Base-by-base conservation (phyloP, 2,888 invertebrate species). In the Drosophila koepferae region DNA sequence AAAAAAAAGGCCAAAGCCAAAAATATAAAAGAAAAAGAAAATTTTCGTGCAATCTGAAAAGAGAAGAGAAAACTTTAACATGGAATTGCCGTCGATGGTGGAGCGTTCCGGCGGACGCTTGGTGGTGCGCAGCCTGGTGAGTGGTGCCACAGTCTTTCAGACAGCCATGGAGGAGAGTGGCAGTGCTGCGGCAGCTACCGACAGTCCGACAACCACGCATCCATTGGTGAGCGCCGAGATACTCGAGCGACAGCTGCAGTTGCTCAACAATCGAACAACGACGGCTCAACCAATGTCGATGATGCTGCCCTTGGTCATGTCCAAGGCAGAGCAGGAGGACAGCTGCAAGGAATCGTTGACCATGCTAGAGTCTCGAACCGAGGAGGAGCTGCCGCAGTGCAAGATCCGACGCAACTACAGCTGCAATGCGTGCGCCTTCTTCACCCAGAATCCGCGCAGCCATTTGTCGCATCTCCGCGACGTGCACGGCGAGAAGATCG, bases 361-460 rank as follows among this genome's bases (percentile, higher is more conserved):
- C 1, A 38, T 41, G 23, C 31, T 41, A 18, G 60, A 61, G 16
- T 10, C 46, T 0, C 31, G n/a, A 0, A 9, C 36, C 31, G 72
- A 72, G 82, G 94, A 94, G 63, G 95, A 95, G 82, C 93, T 97
- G 88, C 96, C 97, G 63, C 96, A 96, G 94, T 96, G 96, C 94
- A 96, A 96, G 93, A 96, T 96, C 83, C 95, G 95, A 86, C 94
- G 97, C 79, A 97, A 97, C 92, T 98, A 98, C 93, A 95, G 95
- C 83, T 98, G 98, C 93, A 94, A 93, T 70, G 95, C 95, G 92
- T 97, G 97, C 93, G 95, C 95, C 77, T 97, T 96, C 92, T 96
- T 95, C 92, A 97, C 97, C 41, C 97, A 96, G 91, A 97, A 97
- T 93, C 97, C 98, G 40, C 95, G 97, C 81, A 95, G 95, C 90